Evolutionary conservation across 92 coral and sea anemone genomes (phyloP).

Genomic region (Epizoanthus rinbou): DNA sequence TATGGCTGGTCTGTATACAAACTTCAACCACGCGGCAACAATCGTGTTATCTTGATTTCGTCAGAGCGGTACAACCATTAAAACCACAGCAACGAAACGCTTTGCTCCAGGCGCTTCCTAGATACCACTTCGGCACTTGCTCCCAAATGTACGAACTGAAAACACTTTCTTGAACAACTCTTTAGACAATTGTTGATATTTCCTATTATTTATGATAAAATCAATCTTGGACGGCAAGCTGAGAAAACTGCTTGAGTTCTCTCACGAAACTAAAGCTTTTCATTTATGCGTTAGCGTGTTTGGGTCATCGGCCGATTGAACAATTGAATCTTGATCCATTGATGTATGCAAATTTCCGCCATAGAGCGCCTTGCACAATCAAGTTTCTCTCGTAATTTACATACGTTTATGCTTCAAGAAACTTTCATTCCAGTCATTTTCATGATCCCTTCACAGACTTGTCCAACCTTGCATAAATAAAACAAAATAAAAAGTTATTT

Average conservation of each 20-base stretch:
- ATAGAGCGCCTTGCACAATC: constrained; percentile 14
- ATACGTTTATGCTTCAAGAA: constrained; percentile 3
- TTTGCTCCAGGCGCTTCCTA: constrained; percentile 9
- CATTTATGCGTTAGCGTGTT: constrained; percentile 22
- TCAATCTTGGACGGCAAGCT: constrained; percentile 26
- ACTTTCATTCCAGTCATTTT: neutral
- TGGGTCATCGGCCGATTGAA: constrained; percentile 26
- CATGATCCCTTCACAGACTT: neutral
- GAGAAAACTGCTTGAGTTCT: constrained; percentile 7
- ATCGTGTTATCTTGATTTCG: neutral
- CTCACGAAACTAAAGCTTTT: neutral
- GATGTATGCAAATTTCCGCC: constrained; percentile 36
- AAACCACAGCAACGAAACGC: constrained; percentile 49
- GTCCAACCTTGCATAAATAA: neutral
- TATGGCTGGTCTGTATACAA: neutral
- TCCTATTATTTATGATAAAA: constrained; percentile 22
- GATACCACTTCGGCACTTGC: constrained; percentile 13
- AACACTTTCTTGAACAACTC: constrained; percentile 7
- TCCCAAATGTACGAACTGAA: neutral
- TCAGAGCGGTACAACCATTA: neutral
- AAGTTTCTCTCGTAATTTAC: constrained; percentile 25
- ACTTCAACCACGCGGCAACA: neutral
- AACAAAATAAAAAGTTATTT: neutral
- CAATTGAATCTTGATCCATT: constrained; percentile 19
- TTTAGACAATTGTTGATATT: constrained; percentile 15